Conservation (phyloP, 2,113 vertebrate genomes). For the Cheirogaleus medius region DNA sequence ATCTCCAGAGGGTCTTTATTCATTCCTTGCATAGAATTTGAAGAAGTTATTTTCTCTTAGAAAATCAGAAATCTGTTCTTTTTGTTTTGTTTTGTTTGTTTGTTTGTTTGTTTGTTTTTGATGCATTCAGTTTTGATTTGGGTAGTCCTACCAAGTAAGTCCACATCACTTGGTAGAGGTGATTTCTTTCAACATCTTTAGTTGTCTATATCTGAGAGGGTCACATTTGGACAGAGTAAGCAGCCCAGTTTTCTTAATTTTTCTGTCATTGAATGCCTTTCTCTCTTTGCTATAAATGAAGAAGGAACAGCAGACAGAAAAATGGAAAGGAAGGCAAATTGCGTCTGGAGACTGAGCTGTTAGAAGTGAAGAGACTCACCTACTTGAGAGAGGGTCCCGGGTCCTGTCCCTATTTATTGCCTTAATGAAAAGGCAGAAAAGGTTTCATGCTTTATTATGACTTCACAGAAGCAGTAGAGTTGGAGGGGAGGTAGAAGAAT, state of each 20-base stretch:
- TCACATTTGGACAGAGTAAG: neutral
- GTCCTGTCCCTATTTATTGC: neutral
- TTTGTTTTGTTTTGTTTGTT: neutral
- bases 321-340: neutral
- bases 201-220: neutral
- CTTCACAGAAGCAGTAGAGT: neutral
- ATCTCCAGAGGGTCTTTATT: conserved; percentile 51
- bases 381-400: neutral
- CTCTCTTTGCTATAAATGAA: neutral
- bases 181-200: neutral
- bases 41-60: conserved; percentile 53
- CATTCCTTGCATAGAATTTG: conserved; percentile 49
- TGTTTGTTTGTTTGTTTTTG: neutral
- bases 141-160: too few species aligned
- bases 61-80: neutral
- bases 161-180: neutral
- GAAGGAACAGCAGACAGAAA: neutral
- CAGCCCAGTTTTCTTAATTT: neutral
- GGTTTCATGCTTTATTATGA: neutral
- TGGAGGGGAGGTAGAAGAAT: neutral
- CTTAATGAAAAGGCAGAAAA: neutral
- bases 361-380: neutral
- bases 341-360: neutral
- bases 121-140: neutral
- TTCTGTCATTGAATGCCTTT: neutral